Evolutionary conservation across 1,140 invertebrate genomes (phyloP).

Genomic region (Eubasilissa regina): DNA sequence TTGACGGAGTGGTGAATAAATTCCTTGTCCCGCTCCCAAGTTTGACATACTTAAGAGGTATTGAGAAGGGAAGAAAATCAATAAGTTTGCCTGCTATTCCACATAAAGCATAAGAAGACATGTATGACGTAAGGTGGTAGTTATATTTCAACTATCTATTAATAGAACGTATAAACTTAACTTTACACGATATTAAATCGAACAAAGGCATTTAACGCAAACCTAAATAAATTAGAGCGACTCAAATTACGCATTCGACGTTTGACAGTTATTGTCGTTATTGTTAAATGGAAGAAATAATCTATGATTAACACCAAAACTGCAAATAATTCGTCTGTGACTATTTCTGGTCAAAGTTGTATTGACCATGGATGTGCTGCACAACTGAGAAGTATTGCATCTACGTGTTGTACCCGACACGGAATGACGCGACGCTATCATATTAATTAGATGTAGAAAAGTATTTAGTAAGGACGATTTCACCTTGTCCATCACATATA

Average conservation of each 20-base stretch:
- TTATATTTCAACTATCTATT: too few relatives aligned
- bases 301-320: neutral
- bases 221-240: neutral
- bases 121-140: neutral
- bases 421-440: too few relatives aligned
- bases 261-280: too few relatives aligned
- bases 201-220: neutral
- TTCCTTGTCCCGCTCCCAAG: conserved; percentile 64
- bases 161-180: too few relatives aligned
- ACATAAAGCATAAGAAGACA: conserved; percentile 13
- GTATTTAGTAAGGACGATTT: too few relatives aligned
- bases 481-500: too few relatives aligned
- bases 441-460: too few relatives aligned
- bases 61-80: conserved; percentile 43
- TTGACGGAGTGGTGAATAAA: conserved; percentile 81
- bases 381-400: too few relatives aligned
- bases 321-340: too few relatives aligned
- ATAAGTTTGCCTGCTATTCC: conserved; percentile 32
- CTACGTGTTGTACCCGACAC: too few relatives aligned
- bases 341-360: neutral
- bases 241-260: conserved; percentile 12
- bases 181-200: too few relatives aligned
- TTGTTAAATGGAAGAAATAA: neutral
- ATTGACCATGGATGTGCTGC: neutral
- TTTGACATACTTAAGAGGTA: conserved; percentile 46